These are phyloP conservation scores for Onthophagus sagittarius DNA, from an alignment of 2,888 invertebrate genomes.

Conservation along the genomic window DNA sequence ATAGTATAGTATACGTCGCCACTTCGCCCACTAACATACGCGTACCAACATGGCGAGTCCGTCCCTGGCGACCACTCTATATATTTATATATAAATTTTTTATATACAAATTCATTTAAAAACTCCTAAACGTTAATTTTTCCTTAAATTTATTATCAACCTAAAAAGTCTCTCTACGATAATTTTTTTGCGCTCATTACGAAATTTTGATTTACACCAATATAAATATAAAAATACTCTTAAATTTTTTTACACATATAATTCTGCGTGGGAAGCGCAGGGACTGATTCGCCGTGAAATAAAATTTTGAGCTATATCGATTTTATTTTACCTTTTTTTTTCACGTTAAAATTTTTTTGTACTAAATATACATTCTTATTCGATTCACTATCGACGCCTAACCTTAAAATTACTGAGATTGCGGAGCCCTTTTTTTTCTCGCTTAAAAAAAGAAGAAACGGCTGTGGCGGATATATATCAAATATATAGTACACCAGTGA, in stretches of 20 bases:
- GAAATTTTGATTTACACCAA: conserved; percentile 54
- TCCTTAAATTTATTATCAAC: conserved; percentile 51
- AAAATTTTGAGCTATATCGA: conserved; percentile 52
- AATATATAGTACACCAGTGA: conserved; percentile 45
- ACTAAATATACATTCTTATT: conserved; percentile 50
- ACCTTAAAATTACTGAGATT: conserved; percentile 45
- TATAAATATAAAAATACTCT: conserved; percentile 54
- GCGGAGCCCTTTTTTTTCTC: conserved; percentile 37
- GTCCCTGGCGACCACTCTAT: conserved; percentile 52
- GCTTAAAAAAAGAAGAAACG: conserved; percentile 29
- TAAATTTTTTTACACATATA: conserved; percentile 51
- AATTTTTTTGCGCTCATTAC: conserved; percentile 48
- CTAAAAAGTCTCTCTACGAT: conserved; percentile 49
- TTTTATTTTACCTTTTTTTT: conserved; percentile 43
- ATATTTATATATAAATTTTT: conserved; percentile 59
- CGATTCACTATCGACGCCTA: conserved; percentile 52
- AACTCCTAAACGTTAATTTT: conserved; percentile 65
- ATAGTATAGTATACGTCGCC: conserved; percentile 50
- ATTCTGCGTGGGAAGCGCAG: conserved; percentile 38
- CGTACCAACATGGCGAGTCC: conserved; percentile 44
- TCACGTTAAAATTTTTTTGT: conserved; percentile 35
- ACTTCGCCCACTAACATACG: conserved; percentile 44
- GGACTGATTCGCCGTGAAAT: conserved; percentile 38
- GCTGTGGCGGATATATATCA: conserved; percentile 40
- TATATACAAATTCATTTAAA: conserved; percentile 67